Base-by-base conservation (phyloP, 1,140 invertebrate genomes). In the Brachionus angularis region DNA sequence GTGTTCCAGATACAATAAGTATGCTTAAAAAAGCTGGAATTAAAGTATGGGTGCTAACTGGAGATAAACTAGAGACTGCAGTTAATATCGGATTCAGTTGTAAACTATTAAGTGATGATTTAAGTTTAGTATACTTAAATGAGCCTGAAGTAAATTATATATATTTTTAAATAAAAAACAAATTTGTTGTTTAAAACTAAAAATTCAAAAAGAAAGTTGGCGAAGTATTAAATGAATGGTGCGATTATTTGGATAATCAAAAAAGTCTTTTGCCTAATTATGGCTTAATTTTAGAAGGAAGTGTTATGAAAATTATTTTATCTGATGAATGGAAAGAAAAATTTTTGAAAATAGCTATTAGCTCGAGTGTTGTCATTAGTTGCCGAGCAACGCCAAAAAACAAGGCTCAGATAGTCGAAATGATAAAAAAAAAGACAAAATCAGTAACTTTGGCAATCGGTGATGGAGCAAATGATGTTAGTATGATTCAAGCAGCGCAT, bases 391-490 rank as follows among this genome's bases (percentile, higher is more conserved):
- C 94, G 18, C 96, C 96, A 0, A 90, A 96, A 80, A 96, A 99
- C 81, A 99, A 85, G 91, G 77, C 85, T 23, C 85, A 93, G 86
- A 87, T 98, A 49, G 95, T 98, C 12, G 91, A 96, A 77, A 85
- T 96, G 76, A 90, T 98, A 0, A 93, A 92, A 72, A 86, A 88
- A 73, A 75, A 77, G 12, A 93, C 91, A 8, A 89, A 90, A 70
- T 85, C 88, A 3, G 91, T 98, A 1, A 82, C 80, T 5, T 83
- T 98, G 74, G 95, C 96, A 1, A 96, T 99, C 77, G 96, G 96
- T 12, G 96, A 98, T 85, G 96, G 96, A 8, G 96, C 96, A 49
- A 99, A 99, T 83, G 96, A 99, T 84, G 96, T 99, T 29, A 95
- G 96, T 10, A 98, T 98, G 96, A 98, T 98, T 75, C 94, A 97